Conservation (phyloP, 1,140 invertebrate species). For the Coelopa frigida region DNA sequence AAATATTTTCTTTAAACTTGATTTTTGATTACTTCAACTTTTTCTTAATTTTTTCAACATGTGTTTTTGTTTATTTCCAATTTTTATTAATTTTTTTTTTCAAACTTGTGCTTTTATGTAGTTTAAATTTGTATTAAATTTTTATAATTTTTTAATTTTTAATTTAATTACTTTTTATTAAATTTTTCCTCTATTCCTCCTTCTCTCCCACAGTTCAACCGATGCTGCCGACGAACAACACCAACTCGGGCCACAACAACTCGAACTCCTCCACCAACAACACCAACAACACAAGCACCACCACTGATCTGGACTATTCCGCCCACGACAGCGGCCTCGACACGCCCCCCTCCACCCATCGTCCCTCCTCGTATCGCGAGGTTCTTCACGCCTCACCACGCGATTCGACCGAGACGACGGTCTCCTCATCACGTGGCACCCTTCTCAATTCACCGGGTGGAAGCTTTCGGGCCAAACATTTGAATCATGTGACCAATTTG, state of each 20-base stretch:
- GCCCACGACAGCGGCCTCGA: conserved; percentile 43
- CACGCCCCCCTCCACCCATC: conserved; percentile 40
- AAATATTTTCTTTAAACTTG: too few species aligned
- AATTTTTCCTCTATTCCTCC: background rate
- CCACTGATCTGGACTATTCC: conserved; percentile 35
- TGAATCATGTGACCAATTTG: conserved; percentile 34
- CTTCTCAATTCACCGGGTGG: conserved; percentile 36
- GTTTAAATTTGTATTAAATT: background rate
- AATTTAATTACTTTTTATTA: background rate
- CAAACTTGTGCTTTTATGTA: background rate
- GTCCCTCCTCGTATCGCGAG: conserved; percentile 41
- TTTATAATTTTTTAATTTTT: background rate
- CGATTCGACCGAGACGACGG: conserved; percentile 39
- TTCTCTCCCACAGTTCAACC: conserved; percentile 28
- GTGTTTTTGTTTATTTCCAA: background rate
- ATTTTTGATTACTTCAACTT: too few species aligned
- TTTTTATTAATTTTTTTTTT: background rate
- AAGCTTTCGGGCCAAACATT: conserved; percentile 36
- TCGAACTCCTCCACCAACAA: background rate
- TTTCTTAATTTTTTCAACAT: background rate
- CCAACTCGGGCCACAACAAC: too few species aligned
- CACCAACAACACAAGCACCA: conserved; percentile 20
- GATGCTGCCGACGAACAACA: conserved; percentile 31
- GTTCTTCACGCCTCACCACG: conserved; percentile 11
- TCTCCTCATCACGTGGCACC: conserved; percentile 37